Conservation (phyloP, 2,888 invertebrate species). For the Sinopyrophorus schimmeli region DNA sequence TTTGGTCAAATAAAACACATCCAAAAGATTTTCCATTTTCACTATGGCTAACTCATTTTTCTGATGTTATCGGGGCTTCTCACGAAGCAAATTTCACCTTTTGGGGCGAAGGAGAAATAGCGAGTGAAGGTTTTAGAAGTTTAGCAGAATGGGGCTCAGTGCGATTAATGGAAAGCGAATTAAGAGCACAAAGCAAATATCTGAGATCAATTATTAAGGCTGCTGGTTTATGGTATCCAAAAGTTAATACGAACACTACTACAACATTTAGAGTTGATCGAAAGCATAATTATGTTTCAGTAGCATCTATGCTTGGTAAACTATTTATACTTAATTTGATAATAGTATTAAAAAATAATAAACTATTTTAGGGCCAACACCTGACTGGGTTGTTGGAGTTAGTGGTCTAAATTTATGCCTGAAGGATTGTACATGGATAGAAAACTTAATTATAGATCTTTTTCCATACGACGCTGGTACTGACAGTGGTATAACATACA, state of each 20-base stretch:
- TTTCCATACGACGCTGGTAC: slow-evolving; percentile 97
- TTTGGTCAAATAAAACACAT: slow-evolving; percentile 95
- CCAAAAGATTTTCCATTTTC: slow-evolving; percentile 94
- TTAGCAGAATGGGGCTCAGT: slow-evolving; percentile 90
- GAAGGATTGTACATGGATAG: slow-evolving; percentile 90
- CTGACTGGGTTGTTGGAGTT: slow-evolving; percentile 98
- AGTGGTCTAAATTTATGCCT: slow-evolving; percentile 86
- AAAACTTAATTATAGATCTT: slow-evolving; percentile 78
- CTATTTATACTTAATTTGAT: no score
- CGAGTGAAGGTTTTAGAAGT: slow-evolving; percentile 85
- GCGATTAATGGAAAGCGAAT: slow-evolving; percentile 83
- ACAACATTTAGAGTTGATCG: slow-evolving; percentile 83
- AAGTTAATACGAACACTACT: slow-evolving; percentile 81
- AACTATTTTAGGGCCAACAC: slow-evolving; percentile 76
- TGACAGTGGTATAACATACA: slow-evolving; percentile 89
- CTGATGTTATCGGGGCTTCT: slow-evolving; percentile 93
- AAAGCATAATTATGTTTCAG: slow-evolving; percentile 81
- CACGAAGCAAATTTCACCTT: slow-evolving; percentile 88
- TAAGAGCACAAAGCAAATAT: slow-evolving; percentile 77
- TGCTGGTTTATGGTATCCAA: slow-evolving; percentile 86
- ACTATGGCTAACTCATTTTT: slow-evolving; percentile 92
- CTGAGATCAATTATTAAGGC: slow-evolving; percentile 87
- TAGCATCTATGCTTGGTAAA: slow-evolving; percentile 84
- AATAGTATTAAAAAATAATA: background rate
- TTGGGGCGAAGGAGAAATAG: slow-evolving; percentile 87